phyloP scores from a whole-genome alignment of 1,140 invertebrate species.

The Latrodectus geometricus region DNA sequence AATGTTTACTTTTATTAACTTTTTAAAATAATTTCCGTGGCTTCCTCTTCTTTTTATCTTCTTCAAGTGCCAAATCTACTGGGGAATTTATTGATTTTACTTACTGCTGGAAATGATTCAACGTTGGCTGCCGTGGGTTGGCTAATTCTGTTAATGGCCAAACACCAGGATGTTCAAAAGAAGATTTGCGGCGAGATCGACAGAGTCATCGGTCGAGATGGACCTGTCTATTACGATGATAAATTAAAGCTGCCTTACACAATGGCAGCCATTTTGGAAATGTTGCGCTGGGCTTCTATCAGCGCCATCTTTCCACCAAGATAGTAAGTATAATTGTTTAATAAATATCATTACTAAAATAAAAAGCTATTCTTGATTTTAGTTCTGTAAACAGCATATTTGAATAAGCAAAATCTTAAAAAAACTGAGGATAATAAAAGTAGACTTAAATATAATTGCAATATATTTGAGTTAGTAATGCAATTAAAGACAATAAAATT shows the following conservation, averaged over 20 bases:
- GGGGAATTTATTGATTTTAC: slow-evolving; percentile 31
- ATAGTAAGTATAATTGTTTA: slow-evolving; percentile 22
- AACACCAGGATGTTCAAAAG: slow-evolving; percentile 7
- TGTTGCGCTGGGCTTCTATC: slow-evolving; percentile 27
- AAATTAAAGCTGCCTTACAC: slow-evolving; percentile 31
- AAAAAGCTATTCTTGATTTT: neutral
- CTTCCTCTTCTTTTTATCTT: neutral
- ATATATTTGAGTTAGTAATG: no score
- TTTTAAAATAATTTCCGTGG: no score
- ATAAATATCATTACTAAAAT: neutral
- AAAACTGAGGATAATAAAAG: no score
- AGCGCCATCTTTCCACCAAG: slow-evolving; percentile 31
- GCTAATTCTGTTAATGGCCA: slow-evolving; percentile 41
- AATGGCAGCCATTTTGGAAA: slow-evolving; percentile 35
- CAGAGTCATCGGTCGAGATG: slow-evolving; percentile 15
- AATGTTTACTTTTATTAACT: no score
- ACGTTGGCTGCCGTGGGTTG: slow-evolving; percentile 16
- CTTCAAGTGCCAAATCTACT: slow-evolving; percentile 24
- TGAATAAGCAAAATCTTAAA: no score
- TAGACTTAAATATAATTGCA: no score
- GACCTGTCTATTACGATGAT: slow-evolving; percentile 23
- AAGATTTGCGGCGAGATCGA: slow-evolving; percentile 46
- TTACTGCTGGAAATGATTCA: slow-evolving; percentile 29
- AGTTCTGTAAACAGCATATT: no score
- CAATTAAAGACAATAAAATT: no score